These are phyloP conservation scores for Fulica atra DNA, from an alignment of 2,113 vertebrate species.

Conservation along the genomic window DNA sequence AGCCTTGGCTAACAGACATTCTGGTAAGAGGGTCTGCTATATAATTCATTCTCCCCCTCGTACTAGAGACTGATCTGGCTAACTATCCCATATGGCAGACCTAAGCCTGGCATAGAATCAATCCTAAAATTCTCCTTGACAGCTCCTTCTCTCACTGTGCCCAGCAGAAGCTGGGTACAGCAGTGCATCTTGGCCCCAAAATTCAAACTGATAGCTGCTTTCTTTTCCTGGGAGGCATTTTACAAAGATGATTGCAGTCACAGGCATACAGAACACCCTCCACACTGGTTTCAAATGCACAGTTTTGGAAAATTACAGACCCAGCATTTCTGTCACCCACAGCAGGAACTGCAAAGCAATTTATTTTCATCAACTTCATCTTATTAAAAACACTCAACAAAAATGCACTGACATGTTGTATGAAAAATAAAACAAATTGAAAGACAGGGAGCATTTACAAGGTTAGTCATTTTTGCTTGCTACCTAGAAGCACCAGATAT, in stretches of 20 bases:
- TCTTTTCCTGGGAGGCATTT: neutral
- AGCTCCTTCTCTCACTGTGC: neutral
- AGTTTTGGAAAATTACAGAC: slow-evolving; percentile 55
- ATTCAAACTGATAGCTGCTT: neutral
- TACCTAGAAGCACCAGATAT: slow-evolving; percentile 42
- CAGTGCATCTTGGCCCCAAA: neutral
- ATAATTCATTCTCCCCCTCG: neutral
- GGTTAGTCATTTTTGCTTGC: slow-evolving; percentile 61
- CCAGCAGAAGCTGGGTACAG: slow-evolving; percentile 1
- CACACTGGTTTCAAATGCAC: neutral
- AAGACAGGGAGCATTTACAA: slow-evolving; percentile 55
- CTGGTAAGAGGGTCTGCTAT: neutral
- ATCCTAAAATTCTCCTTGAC: neutral
- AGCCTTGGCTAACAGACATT: neutral
- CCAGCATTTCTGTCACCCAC: slow-evolving; percentile 62
- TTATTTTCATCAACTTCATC: slow-evolving; percentile 66
- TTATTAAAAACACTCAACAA: slow-evolving; percentile 61
- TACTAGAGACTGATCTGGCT: neutral
- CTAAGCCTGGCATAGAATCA: neutral
- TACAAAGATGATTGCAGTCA: neutral
- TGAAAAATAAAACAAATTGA: slow-evolving; percentile 65
- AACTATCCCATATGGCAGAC: neutral
- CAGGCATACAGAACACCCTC: neutral
- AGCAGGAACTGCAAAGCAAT: slow-evolving; percentile 61
- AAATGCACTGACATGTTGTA: slow-evolving; percentile 35